Conservation (phyloP, 1,140 invertebrate genomes). For the Cydia pomonella region DNA sequence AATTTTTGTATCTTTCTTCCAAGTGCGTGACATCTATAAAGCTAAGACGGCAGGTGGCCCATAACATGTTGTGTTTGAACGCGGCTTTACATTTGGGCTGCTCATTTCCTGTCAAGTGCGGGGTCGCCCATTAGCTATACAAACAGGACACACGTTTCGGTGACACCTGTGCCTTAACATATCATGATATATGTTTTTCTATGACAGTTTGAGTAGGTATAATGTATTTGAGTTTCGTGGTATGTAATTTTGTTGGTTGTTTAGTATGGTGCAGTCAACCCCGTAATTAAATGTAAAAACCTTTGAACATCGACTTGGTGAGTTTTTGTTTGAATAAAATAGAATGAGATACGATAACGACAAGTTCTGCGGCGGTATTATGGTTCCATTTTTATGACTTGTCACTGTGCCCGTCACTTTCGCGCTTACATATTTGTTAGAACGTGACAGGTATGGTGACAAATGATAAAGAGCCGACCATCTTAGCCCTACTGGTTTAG, state of each 20-base stretch:
- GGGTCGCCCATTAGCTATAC: slow-evolving; percentile 57
- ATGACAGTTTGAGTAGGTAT: neutral
- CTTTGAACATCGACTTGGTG: neutral
- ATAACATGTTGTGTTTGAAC: slow-evolving; percentile 34
- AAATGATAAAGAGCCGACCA: no score
- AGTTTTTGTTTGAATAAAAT: no score
- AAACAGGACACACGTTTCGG: slow-evolving; percentile 56
- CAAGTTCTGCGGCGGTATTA: no score
- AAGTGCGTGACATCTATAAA: neutral
- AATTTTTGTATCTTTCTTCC: neutral
- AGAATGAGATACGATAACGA: no score
- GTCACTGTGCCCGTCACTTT: no score
- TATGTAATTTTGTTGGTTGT: neutral
- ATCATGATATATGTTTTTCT: slow-evolving; percentile 35
- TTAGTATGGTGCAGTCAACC: neutral
- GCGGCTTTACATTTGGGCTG: slow-evolving; percentile 39
- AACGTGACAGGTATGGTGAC: no score
- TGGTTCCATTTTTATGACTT: no score
- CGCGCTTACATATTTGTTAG: no score
- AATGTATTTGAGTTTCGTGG: slow-evolving; percentile 5
- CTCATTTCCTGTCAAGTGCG: slow-evolving; percentile 54
- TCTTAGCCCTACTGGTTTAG: no score
- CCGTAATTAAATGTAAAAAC: neutral
- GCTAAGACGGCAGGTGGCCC: slow-evolving; percentile 12
- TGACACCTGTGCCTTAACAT: slow-evolving; percentile 52